Percentiles rank a stretch among this genome's conserved stretches.
Evolutionary conservation across 2,113 vertebrate genomes (phyloP).

Genomic region (Atrichornis clamosus): DNA sequence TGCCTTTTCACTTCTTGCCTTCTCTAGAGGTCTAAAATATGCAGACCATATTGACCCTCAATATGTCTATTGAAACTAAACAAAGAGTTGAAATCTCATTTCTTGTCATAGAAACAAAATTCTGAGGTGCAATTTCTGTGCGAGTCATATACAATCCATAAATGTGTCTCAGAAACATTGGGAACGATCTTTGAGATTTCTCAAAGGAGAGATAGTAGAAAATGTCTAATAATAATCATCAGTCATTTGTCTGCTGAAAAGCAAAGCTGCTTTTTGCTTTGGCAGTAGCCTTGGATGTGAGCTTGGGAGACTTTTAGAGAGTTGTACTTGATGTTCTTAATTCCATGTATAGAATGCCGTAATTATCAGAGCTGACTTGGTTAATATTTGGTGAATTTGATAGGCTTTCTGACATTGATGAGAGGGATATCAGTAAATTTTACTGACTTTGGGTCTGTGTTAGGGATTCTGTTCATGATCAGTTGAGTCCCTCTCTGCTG

Average conservation of each 20-base stretch:
- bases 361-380: neutral
- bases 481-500: neutral
- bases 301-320: neutral
- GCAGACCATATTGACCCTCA: neutral
- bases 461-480: neutral
- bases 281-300: neutral
- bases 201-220: neutral
- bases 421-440: neutral
- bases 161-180: neutral
- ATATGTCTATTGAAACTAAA: neutral
- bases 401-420: neutral
- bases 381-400: accelerated
- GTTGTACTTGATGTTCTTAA: neutral
- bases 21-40: neutral
- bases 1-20: neutral
- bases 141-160: neutral
- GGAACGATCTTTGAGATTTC: neutral
- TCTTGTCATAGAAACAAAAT: slow-evolving; percentile 34
- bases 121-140: neutral
- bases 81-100: neutral
- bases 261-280: neutral
- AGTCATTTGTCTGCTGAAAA: neutral
- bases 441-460: neutral
- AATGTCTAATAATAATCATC: neutral
- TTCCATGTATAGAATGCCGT: too few relatives aligned